These are phyloP conservation scores for Drosophila robusta DNA, from an alignment of 2,888 invertebrate genomes.

Conservation along the genomic window DNA sequence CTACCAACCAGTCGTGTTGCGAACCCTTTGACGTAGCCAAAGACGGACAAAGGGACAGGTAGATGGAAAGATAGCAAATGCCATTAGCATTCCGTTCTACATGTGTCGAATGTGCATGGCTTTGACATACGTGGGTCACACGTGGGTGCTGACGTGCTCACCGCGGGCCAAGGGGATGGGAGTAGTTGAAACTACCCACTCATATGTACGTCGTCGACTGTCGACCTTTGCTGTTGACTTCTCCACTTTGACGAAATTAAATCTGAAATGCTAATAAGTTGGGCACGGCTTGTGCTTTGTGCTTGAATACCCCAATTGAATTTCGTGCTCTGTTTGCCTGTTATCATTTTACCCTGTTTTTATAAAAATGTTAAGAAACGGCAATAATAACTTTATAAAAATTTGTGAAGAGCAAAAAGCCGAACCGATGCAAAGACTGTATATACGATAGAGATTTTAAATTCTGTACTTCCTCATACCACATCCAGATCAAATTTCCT, in stretches of 20 bases:
- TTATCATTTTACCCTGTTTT: slow-evolving; percentile 7
- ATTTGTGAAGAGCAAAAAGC: neutral
- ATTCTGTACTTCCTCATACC: neutral
- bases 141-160: slow-evolving; percentile 29
- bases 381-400: neutral
- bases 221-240: slow-evolving; percentile 64
- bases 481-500: too few relatives aligned
- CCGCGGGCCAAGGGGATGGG: neutral
- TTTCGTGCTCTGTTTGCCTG: slow-evolving; percentile 7
- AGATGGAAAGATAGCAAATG: slow-evolving; percentile 57
- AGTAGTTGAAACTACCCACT: slow-evolving; percentile 2
- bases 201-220: slow-evolving; percentile 23
- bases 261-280: slow-evolving; percentile 76
- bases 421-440: neutral
- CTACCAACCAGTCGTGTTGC: slow-evolving; percentile 23
- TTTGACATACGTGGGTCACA: slow-evolving; percentile 48
- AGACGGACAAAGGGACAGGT: slow-evolving; percentile 41
- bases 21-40: slow-evolving; percentile 68
- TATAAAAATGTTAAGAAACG: neutral
- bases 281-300: slow-evolving; percentile 40
- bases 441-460: neutral
- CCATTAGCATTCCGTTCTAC: slow-evolving; percentile 67
- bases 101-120: slow-evolving; percentile 44
- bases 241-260: slow-evolving; percentile 72
- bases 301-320: slow-evolving; percentile 65